phyloP scores from a whole-genome alignment of 2,113 vertebrate species.

The Alouatta palliata region DNA sequence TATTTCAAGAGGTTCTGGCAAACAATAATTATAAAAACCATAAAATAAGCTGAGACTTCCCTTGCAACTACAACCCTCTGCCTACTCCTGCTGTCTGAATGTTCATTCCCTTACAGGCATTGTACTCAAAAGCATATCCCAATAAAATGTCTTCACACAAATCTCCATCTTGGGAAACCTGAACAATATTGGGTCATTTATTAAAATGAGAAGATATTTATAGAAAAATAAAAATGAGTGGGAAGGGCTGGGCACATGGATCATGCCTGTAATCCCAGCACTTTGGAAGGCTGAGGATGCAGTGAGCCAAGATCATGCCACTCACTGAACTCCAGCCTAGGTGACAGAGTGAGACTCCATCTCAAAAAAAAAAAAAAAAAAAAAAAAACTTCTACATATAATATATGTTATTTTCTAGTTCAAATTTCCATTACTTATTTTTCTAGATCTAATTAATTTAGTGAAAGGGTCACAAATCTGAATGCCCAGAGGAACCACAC shows the following conservation, averaged over 20 bases:
- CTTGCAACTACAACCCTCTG: neutral
- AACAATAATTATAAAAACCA: neutral
- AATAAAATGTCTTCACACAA: neutral
- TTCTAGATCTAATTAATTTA: neutral
- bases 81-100: neutral
- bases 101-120: neutral
- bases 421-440: neutral
- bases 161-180: neutral
- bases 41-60: neutral
- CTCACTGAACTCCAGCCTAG: too few species aligned
- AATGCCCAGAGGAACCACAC: neutral
- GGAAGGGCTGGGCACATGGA: neutral
- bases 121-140: neutral
- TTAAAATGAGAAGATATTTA: neutral
- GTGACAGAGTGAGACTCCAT: too few species aligned
- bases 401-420: neutral
- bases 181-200: neutral
- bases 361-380: too few species aligned
- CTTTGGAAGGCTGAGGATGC: too few species aligned
- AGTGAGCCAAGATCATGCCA: too few species aligned
- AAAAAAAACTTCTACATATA: too few species aligned
- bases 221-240: neutral
- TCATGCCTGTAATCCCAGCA: too few species aligned
- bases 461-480: neutral
- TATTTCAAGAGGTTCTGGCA: neutral